Percentiles rank a stretch among this genome's conserved stretches.
phyloP scores from a whole-genome alignment of 2,888 invertebrate species.

The Leptura quadrifasciata region DNA sequence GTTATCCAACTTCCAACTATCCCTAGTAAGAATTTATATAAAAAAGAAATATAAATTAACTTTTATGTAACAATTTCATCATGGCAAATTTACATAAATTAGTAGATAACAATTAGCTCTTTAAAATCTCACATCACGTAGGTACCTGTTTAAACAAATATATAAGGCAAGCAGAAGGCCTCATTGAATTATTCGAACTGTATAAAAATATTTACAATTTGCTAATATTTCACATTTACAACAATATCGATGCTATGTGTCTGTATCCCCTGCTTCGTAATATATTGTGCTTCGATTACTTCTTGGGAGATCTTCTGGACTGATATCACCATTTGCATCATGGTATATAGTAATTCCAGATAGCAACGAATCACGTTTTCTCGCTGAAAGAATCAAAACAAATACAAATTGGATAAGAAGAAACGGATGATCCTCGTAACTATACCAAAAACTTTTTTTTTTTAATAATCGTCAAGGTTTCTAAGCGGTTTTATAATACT shows the following conservation, averaged over 20 bases:
- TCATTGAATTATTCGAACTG: slow-evolving; percentile 5
- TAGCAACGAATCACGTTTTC: slow-evolving; percentile 62
- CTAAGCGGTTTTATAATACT: too few relatives aligned
- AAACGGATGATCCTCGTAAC: neutral
- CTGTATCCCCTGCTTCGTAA: slow-evolving; percentile 55
- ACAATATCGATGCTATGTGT: slow-evolving; percentile 9
- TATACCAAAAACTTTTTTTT: too few relatives aligned
- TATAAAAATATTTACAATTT: slow-evolving; percentile 27
- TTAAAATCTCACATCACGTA: slow-evolving; percentile 10
- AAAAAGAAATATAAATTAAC: slow-evolving; percentile 15
- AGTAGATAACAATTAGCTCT: neutral
- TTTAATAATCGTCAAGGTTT: too few relatives aligned
- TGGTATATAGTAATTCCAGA: slow-evolving; percentile 61
- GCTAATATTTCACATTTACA: slow-evolving; percentile 16
- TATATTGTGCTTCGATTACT: slow-evolving; percentile 54
- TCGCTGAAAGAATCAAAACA: slow-evolving; percentile 52
- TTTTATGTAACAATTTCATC: slow-evolving; percentile 17
- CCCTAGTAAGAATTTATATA: neutral
- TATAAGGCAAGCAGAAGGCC: slow-evolving; percentile 48
- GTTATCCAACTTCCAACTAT: neutral
- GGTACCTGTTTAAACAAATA: slow-evolving; percentile 19
- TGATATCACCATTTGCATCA: slow-evolving; percentile 62
- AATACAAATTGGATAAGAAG: neutral
- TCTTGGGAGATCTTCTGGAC: slow-evolving; percentile 45
- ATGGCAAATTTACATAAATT: neutral